These are phyloP conservation scores for Halcyon senegalensis DNA, from an alignment of 2,113 vertebrate genomes.

Conservation along the genomic window DNA sequence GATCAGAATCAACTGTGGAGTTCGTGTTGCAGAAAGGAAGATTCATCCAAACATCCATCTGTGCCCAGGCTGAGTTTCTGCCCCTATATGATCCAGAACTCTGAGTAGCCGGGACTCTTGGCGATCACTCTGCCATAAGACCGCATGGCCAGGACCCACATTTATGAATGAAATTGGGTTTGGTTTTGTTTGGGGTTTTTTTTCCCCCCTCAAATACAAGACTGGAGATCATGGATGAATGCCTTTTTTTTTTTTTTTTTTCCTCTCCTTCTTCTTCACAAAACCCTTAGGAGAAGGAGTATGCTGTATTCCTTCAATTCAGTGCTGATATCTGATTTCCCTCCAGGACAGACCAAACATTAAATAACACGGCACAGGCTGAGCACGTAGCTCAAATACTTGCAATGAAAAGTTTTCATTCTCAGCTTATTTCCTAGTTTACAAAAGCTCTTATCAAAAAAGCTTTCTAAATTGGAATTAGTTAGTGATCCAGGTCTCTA, in stretches of 20 bases:
- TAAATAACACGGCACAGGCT: constrained; percentile 51
- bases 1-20: not conserved
- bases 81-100: not conserved
- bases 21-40: not conserved
- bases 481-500: constrained; percentile 73
- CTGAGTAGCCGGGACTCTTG: not conserved
- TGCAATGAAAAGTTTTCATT: constrained; percentile 53
- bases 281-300: constrained; percentile 6
- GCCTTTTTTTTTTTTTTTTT: not conserved
- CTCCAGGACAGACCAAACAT: constrained; percentile 59
- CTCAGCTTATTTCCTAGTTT: constrained; percentile 65
- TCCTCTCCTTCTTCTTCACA: not conserved
- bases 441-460: constrained; percentile 73
- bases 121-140: not conserved
- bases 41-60: not conserved
- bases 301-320: constrained; percentile 20
- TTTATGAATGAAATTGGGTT: constrained; percentile 42
- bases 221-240: not conserved
- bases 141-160: not conserved
- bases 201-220: not conserved
- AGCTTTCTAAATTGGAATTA: constrained; percentile 75
- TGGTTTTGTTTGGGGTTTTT: not conserved
- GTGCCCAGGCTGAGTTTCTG: not conserved
- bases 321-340: constrained; percentile 50
- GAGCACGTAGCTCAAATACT: not conserved